A percentile compares a stretch with the other conserved stretches of the same genome.
Conservation (phyloP, 2,113 vertebrate genomes). For the Malaclemys terrapin region DNA sequence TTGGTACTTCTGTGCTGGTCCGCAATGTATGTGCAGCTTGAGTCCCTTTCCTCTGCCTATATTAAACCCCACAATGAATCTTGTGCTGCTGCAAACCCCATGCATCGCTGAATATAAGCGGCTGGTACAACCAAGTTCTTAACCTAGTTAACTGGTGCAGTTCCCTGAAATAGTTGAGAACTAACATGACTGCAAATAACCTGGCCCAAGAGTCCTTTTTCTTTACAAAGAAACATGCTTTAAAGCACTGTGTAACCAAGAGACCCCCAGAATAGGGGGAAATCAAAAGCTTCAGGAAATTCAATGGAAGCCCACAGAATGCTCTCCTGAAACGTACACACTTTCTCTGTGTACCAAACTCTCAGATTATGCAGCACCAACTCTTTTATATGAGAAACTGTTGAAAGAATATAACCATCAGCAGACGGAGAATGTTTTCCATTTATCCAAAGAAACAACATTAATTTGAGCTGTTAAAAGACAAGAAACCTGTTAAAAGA, state of each 20-base stretch:
- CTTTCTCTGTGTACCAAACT: rapidly evolving
- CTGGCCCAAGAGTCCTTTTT: not conserved
- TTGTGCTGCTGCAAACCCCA: not conserved
- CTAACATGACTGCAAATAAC: not conserved
- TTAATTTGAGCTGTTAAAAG: slow-evolving; percentile 55
- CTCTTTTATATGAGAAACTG: slow-evolving; percentile 49
- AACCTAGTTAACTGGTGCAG: not conserved
- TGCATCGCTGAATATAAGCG: not conserved
- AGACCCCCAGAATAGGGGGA: rapidly evolving
- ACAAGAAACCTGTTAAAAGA: slow-evolving; percentile 71
- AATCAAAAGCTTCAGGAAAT: not conserved
- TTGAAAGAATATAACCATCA: slow-evolving; percentile 71
- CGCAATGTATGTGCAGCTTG: not conserved
- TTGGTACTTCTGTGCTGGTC: not conserved
- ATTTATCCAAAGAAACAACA: not conserved
- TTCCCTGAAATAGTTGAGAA: not conserved
- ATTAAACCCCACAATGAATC: not conserved
- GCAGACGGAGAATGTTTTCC: slow-evolving; percentile 28
- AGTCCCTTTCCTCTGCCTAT: not conserved
- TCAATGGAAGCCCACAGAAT: rapidly evolving
- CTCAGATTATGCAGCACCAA: not conserved
- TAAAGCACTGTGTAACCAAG: not conserved
- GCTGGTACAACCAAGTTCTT: not conserved
- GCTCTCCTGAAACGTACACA: not conserved
- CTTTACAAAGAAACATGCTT: not conserved